These are phyloP conservation scores for Pyrochroa serraticornis DNA, from an alignment of 2,888 invertebrate genomes.

Conservation along the genomic window DNA sequence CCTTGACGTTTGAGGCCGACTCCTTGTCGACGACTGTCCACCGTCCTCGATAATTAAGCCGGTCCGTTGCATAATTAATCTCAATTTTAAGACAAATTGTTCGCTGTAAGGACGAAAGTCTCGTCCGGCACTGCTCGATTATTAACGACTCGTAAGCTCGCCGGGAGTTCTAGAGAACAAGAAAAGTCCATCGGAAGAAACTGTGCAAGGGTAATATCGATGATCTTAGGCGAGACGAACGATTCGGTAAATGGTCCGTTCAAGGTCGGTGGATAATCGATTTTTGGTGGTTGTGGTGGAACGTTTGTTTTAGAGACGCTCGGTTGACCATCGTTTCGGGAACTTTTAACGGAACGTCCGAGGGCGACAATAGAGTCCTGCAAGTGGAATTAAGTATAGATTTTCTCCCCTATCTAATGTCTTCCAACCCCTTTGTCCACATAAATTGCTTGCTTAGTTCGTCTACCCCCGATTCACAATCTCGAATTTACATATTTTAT, in stretches of 20 bases:
- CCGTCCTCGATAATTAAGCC: constrained; percentile 9
- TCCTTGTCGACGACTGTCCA: constrained; percentile 17
- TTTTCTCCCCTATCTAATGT: constrained; percentile 52
- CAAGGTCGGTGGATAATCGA: constrained; percentile 21
- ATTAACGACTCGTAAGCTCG: background rate
- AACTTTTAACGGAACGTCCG: constrained; percentile 35
- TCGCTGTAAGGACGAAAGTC: constrained; percentile 1
- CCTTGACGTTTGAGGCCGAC: constrained; percentile 13
- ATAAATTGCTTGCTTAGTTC: constrained; percentile 53
- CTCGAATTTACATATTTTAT: constrained; percentile 46
- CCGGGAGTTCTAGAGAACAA: constrained; percentile 14
- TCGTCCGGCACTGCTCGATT: no score
- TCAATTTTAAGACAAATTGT: constrained; percentile 22
- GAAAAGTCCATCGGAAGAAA: constrained; percentile 28
- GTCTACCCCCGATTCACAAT: constrained; percentile 46
- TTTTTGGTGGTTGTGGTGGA: constrained; percentile 11
- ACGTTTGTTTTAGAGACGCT: constrained; percentile 17
- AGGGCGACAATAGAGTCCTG: constrained; percentile 43
- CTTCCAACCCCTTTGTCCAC: constrained; percentile 52
- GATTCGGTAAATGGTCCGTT: constrained; percentile 13
- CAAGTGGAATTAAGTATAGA: constrained; percentile 51
- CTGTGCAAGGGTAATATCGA: constrained; percentile 17
- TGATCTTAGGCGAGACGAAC: constrained; percentile 10
- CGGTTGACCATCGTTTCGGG: background rate
- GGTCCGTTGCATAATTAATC: constrained; percentile 11